A percentile compares a stretch with the other conserved stretches of the same genome.
These are phyloP conservation scores for Tragopan temminckii DNA, from an alignment of 2,797 vertebrate species.

Conservation along the genomic window DNA sequence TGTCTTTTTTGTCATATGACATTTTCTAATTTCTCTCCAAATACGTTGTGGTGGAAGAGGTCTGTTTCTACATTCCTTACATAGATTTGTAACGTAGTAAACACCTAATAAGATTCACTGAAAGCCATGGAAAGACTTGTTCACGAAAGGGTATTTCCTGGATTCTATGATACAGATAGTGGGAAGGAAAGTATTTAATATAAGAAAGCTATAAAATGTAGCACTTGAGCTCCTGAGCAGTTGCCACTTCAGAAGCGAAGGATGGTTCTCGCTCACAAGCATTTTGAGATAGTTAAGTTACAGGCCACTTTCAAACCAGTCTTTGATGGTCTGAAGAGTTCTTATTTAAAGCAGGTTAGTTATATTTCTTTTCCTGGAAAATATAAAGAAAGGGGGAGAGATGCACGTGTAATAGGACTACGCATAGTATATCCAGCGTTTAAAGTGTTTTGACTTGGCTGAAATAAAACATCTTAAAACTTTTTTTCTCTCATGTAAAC, in stretches of 20 bases:
- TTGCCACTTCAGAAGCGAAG: neutral
- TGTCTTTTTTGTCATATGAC: neutral
- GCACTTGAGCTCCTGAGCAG: neutral
- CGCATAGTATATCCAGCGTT: neutral
- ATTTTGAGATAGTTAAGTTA: neutral
- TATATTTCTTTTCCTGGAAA: neutral
- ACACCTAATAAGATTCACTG: neutral
- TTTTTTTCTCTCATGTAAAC: neutral
- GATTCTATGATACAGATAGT: neutral
- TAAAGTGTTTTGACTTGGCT: neutral
- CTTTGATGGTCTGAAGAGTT: neutral
- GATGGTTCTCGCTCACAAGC: neutral
- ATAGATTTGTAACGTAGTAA: neutral
- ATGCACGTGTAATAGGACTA: neutral
- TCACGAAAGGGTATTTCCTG: neutral
- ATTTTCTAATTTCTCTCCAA: neutral
- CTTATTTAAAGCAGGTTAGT: neutral
- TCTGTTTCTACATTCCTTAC: neutral
- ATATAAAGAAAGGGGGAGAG: neutral
- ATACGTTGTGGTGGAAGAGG: neutral
- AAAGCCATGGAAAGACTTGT: neutral
- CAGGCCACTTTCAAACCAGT: neutral
- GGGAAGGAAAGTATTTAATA: neutral
- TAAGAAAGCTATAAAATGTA: neutral
- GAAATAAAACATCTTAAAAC: neutral